Conservation (phyloP, 2,797 vertebrate species). For the Craterocephalus amniculus region DNA sequence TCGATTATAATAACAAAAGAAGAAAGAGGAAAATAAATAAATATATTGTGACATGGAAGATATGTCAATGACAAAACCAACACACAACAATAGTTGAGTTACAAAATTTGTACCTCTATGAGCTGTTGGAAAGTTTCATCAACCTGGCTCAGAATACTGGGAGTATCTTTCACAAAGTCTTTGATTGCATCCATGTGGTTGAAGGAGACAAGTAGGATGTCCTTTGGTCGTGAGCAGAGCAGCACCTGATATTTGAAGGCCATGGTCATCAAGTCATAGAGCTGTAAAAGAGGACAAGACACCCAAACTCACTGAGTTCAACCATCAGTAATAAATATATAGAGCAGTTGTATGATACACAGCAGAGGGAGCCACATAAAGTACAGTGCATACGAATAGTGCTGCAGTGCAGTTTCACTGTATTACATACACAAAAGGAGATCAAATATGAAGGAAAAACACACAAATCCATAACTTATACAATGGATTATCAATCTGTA, state of each 20-base stretch:
- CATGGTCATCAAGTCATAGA: conserved; percentile 99
- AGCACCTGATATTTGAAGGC: conserved; percentile 99
- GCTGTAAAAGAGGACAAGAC: conserved; percentile 77
- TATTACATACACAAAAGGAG: neutral
- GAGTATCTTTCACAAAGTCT: conserved; percentile 91
- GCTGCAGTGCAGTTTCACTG: neutral
- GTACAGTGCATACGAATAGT: neutral
- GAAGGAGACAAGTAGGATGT: conserved; percentile 94
- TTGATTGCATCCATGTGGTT: conserved; percentile 98
- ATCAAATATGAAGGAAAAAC: neutral
- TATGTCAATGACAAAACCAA: neutral
- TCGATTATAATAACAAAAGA: neutral
- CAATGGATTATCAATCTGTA: neutral
- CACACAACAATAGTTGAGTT: neutral
- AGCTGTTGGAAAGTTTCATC: conserved; percentile 91
- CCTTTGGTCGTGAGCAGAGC: conserved; percentile 92
- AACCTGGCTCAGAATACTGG: conserved; percentile 91
- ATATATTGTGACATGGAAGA: neutral
- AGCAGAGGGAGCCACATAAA: conserved; percentile 71
- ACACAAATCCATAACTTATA: neutral
- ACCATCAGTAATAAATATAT: conserved; percentile 4
- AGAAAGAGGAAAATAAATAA: neutral
- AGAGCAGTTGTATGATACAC: conserved; percentile 21
- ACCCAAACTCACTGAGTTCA: conserved; percentile 4
- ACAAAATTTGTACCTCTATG: conserved; percentile 83